Conservation (phyloP, 1,140 invertebrate genomes). For the Elymnias hypermnestra region DNA sequence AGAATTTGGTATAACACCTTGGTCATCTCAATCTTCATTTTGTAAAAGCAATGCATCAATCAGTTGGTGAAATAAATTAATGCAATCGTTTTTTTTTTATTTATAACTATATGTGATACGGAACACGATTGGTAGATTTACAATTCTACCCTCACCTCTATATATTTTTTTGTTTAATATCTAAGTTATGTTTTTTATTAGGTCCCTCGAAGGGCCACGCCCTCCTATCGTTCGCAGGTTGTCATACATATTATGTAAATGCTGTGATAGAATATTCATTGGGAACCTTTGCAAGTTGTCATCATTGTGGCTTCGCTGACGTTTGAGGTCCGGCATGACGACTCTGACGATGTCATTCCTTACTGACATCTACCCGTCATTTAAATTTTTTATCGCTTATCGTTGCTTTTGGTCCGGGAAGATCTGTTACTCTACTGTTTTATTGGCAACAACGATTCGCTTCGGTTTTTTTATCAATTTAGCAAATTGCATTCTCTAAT, state of each 20-base stretch:
- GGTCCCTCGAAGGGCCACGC: slow-evolving; percentile 33
- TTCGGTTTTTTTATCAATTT: no score
- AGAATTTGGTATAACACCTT: no score
- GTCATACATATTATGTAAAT: slow-evolving; percentile 65
- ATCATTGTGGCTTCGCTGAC: slow-evolving; percentile 9
- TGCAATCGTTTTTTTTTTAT: no score
- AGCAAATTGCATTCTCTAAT: no score
- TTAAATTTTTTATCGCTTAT: not conserved
- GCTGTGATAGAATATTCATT: slow-evolving; percentile 52
- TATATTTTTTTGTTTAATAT: slow-evolving; percentile 41
- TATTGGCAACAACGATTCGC: not conserved
- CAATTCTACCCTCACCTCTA: no score
- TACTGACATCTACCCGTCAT: not conserved
- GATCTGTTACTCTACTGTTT: not conserved
- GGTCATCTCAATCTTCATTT: no score
- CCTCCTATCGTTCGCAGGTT: slow-evolving; percentile 62
- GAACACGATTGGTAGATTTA: no score
- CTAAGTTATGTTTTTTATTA: slow-evolving; percentile 46
- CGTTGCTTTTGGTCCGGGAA: not conserved
- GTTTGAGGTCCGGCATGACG: not conserved
- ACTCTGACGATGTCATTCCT: not conserved
- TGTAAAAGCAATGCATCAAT: no score
- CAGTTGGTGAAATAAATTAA: no score
- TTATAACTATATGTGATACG: no score
- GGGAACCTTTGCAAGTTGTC: slow-evolving; percentile 43